Evolutionary conservation across 2,888 invertebrate genomes (phyloP), one percentile per base, ranked within the genome.

Genomic region (Tenthredo livida): DNA sequence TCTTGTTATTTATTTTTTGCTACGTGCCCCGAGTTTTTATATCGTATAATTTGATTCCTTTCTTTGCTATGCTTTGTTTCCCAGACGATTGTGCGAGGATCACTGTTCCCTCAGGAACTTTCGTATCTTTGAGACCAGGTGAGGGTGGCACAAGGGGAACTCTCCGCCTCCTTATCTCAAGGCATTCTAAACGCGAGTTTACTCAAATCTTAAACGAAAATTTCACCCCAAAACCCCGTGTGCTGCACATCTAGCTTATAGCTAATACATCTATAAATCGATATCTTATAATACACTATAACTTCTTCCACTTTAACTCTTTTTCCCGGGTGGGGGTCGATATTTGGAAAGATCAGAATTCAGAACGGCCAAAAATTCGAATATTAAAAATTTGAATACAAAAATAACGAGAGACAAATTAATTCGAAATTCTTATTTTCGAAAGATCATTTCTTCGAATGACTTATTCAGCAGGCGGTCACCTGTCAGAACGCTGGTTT

Each of bases 21-120:
- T 50, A 47, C 75, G 75, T 50, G 50, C 50, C 47, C 9, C 4
- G 75, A 2, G 50, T 77, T 77, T 72, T 43, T n/a, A 73, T 43
- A 73, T 73, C 43, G n/a, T 43, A 73, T 73, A 73, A 73, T 73
- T 73, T 73, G 72, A 73, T 73, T 73, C 72, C 50, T 77, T 40
- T 50, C 50, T 77, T 5, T 7, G 37, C 75, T 77, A 37, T 37
- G 47, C 50, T 77, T 77, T 77, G 29, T 50, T 77, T 77, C 29
- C 29, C 17, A 54, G 33, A 54, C 77, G 77, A 77, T 77, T 29
- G 77, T 54, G 29, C 54, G 29, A 54, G 77, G 77, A 77, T 77
- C 77, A 77, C 77, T 54, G 77, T 54, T 77, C 77, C 77, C 77
- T 77, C 77, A 50, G 77, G 77, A 77, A 77, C 77, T 77, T 7